Conservation (phyloP, 2,113 vertebrate genomes). For the Corythaeola cristata region DNA sequence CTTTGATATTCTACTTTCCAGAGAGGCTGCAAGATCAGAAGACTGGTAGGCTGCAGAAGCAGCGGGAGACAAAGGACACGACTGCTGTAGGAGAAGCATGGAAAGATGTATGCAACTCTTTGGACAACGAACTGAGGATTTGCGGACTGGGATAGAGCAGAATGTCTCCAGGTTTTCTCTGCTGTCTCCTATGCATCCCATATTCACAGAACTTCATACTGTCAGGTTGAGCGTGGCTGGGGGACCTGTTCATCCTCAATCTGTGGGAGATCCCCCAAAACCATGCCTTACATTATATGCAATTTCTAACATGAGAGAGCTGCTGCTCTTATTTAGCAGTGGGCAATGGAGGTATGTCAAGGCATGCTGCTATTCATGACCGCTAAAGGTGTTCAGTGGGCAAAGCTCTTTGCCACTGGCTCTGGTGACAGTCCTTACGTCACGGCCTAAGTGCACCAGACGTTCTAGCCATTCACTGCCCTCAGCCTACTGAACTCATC, state of each 20-base stretch:
- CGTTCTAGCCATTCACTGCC: neutral
- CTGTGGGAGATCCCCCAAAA: neutral
- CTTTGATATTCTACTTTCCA: neutral
- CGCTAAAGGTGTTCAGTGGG: neutral
- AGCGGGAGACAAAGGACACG: neutral
- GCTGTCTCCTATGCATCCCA: neutral
- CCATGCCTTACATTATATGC: too few relatives aligned
- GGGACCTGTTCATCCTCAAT: too few relatives aligned
- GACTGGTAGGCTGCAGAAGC: neutral
- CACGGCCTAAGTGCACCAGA: neutral
- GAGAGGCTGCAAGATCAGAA: neutral
- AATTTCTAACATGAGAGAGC: neutral
- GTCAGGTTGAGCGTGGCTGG: neutral
- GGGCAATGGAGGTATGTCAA: neutral
- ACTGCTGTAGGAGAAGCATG: neutral
- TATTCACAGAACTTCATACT: neutral
- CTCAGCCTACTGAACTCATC: neutral
- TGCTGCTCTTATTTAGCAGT: neutral
- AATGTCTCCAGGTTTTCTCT: neutral
- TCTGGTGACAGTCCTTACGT: neutral
- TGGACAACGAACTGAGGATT: accelerated
- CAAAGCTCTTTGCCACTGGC: neutral
- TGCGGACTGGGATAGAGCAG: neutral
- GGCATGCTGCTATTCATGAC: neutral
- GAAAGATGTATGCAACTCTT: neutral